Evolutionary conservation across 2,797 vertebrate species (phyloP).

Genomic region (Arrhamphus sclerolepis): DNA sequence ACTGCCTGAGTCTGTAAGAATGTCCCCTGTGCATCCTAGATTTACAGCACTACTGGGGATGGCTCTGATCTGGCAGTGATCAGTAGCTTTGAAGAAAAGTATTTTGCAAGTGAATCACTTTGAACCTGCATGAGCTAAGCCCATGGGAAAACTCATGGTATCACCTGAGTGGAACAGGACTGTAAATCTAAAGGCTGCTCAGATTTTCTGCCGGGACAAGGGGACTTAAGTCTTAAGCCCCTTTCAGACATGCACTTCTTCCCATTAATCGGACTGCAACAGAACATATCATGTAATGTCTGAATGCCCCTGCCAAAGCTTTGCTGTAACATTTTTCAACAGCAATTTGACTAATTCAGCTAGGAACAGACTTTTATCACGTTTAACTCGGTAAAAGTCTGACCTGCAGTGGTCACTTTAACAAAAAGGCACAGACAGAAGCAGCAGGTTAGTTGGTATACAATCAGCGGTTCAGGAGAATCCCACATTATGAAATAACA

Average conservation of each 20-base stretch:
- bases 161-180: conserved; percentile 71
- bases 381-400: background rate
- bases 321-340: background rate
- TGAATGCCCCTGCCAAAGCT: background rate
- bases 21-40: conserved; percentile 77
- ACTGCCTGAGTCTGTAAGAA: conserved; percentile 62
- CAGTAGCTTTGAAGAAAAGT: conserved; percentile 79
- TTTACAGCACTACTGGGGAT: conserved; percentile 79
- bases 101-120: conserved; percentile 76
- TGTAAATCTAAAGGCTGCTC: conserved; percentile 79
- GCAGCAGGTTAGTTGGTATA: no score
- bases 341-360: background rate
- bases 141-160: conserved; percentile 62
- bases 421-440: no score
- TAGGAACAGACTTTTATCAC: background rate
- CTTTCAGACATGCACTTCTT: conserved; percentile 3
- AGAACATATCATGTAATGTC: background rate
- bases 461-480: no score
- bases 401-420: background rate
- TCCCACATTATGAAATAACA: no score
- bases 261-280: background rate
- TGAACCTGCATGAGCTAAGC: conserved; percentile 76
- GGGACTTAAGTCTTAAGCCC: conserved; percentile 66
- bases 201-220: conserved; percentile 56
- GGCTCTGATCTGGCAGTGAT: conserved; percentile 79